Evolutionary conservation across 2,797 vertebrate species (phyloP).

Genomic region (Typhlichthys subterraneus): DNA sequence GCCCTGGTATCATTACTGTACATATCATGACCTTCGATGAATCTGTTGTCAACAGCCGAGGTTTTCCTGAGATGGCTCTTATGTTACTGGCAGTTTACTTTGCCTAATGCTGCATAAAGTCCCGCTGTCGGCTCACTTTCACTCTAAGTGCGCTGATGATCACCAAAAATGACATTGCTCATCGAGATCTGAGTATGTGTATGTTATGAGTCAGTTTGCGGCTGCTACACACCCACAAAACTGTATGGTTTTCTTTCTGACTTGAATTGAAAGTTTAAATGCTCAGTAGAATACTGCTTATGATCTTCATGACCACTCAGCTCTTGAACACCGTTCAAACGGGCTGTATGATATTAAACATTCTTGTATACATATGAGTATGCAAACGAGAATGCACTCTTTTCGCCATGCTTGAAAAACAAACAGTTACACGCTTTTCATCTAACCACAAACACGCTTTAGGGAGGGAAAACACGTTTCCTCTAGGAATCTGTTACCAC

Average conservation of each 20-base stretch:
- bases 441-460: constrained; percentile 14
- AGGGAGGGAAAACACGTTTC: constrained; percentile 13
- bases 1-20: constrained; percentile 12
- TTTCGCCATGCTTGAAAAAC: constrained; percentile 14
- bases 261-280: constrained; percentile 23
- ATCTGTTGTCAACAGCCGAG: constrained; percentile 29
- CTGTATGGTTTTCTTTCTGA: no score
- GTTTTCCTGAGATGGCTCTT: constrained; percentile 14
- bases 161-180: constrained; percentile 38
- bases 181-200: constrained; percentile 63
- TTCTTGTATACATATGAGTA: constrained; percentile 25
- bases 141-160: constrained; percentile 49
- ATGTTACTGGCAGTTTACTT: constrained; percentile 48
- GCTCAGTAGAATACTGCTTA: constrained; percentile 1
- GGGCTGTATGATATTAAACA: constrained; percentile 1
- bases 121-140: constrained; percentile 50
- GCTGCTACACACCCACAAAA: constrained; percentile 25
- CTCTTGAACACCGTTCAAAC: constrained; percentile 16
- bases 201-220: constrained; percentile 44
- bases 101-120: constrained; percentile 25
- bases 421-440: neutral
- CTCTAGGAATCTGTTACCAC: constrained; percentile 36
- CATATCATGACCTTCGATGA: constrained; percentile 23
- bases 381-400: neutral
- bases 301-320: constrained; percentile 18